Percentiles rank a stretch among this genome's conserved stretches.
Evolutionary conservation across 37 sponge, comb jelly and placozoan species (phyloP).

Genomic region (Diacarnus erythraeanus): DNA sequence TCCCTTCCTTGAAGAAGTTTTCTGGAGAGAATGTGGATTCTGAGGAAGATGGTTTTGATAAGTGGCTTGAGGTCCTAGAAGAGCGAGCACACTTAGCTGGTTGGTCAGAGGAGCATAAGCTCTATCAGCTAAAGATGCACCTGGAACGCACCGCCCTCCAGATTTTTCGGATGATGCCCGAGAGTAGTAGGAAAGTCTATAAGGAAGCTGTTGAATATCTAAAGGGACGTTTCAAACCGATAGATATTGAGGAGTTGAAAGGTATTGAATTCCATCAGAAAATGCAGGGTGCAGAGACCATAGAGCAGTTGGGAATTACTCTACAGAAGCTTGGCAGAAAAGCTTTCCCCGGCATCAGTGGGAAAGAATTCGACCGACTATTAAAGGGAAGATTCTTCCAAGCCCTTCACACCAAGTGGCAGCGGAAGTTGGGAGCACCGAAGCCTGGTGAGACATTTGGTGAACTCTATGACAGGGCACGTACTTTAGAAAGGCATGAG

Average conservation of each 20-base stretch:
- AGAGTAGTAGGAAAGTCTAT: no score
- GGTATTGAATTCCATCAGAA: conserved; percentile 23
- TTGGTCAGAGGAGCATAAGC: neutral
- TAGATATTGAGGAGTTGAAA: neutral
- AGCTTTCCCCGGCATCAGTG: conserved; percentile 15
- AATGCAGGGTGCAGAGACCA: conserved; percentile 4
- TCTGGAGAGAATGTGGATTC: no score
- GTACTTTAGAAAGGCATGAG: neutral
- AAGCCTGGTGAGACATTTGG: conserved; percentile 10
- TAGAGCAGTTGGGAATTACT: conserved; percentile 14
- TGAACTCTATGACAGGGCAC: no score
- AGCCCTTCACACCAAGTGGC: conserved; percentile 18
- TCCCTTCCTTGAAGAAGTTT: no score
- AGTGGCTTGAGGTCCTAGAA: neutral
- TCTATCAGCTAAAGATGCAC: neutral
- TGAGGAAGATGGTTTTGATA: conserved; percentile 7
- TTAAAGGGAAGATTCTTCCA: no score
- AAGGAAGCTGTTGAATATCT: neutral
- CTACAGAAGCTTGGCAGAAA: conserved; percentile 1
- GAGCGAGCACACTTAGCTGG: conserved; percentile 1
- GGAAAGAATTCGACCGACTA: conserved; percentile 4
- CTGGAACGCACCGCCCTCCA: no score
- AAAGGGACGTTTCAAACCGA: neutral
- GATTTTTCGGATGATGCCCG: no score
- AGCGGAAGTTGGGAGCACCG: conserved; percentile 27